phyloP scores from a whole-genome alignment of 2,797 vertebrate species.

The Cynodonichthys magdalenae region DNA sequence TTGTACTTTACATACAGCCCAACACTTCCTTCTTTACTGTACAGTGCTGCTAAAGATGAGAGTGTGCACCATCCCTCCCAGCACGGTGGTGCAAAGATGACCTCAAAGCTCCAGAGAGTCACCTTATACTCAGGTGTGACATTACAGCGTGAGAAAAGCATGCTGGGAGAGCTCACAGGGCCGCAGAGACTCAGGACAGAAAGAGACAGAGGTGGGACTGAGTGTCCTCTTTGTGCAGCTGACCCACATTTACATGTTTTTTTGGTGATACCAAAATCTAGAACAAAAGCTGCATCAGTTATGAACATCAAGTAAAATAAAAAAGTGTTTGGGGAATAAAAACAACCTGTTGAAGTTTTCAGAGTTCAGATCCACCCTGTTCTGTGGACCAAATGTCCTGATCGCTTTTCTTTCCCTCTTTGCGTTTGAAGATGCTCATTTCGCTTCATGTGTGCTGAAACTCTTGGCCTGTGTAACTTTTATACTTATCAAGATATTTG shows the following conservation, averaged over 20 bases:
- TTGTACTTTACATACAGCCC: not conserved
- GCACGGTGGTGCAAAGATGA: slow-evolving; percentile 73
- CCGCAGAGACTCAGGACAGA: slow-evolving; percentile 32
- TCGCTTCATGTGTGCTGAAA: not conserved
- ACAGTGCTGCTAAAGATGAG: slow-evolving; percentile 3
- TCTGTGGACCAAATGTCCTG: not conserved
- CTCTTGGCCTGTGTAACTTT: too few relatives aligned
- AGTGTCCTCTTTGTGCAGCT: slow-evolving; percentile 27
- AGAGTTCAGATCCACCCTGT: slow-evolving; percentile 8
- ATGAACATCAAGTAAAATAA: not conserved
- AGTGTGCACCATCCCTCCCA: slow-evolving; percentile 34
- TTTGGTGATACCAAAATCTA: slow-evolving; percentile 5
- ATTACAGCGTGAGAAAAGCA: slow-evolving; percentile 81
- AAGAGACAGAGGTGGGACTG: slow-evolving; percentile 22
- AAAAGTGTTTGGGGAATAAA: not conserved
- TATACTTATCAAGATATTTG: too few relatives aligned
- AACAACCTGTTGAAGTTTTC: not conserved
- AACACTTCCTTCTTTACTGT: slow-evolving; percentile 4
- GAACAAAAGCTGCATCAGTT: not conserved
- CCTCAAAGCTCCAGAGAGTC: slow-evolving; percentile 70
- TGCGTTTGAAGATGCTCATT: not conserved
- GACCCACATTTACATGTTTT: slow-evolving; percentile 6
- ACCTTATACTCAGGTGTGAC: slow-evolving; percentile 84
- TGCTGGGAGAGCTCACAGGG: slow-evolving; percentile 70
- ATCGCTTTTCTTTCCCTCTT: not conserved